These are phyloP conservation scores for Carposina sasakii DNA, from an alignment of 1,140 invertebrate species.

Conservation along the genomic window DNA sequence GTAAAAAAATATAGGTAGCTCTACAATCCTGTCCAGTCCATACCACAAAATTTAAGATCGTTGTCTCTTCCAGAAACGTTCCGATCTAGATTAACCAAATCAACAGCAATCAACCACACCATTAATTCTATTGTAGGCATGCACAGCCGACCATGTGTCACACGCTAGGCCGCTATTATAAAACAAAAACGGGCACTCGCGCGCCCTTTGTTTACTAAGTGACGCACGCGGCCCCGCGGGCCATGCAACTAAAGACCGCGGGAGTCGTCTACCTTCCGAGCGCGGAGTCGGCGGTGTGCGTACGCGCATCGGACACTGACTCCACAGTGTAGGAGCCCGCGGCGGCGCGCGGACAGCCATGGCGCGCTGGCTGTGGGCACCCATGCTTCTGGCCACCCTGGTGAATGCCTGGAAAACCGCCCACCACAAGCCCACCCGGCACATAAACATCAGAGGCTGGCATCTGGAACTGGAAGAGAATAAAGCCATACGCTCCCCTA, in stretches of 20 bases:
- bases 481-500: conserved; percentile 53
- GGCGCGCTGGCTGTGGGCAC: conserved; percentile 59
- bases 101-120: too few relatives aligned
- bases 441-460: conserved; percentile 55
- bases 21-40: too few relatives aligned
- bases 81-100: too few relatives aligned
- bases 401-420: too few relatives aligned
- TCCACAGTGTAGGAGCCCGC: conserved; percentile 52
- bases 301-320: conserved; percentile 58
- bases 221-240: conserved; percentile 41
- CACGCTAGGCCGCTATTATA: conserved; percentile 43
- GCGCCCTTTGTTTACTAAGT: conserved; percentile 68
- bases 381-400: conserved; percentile 34
- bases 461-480: conserved; percentile 57
- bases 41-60: too few relatives aligned
- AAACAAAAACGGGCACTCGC: conserved; percentile 43
- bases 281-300: conserved; percentile 65
- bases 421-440: conserved; percentile 29
- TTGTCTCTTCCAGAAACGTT: too few relatives aligned
- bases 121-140: too few relatives aligned
- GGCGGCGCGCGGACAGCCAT: conserved; percentile 57
- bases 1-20: too few relatives aligned
- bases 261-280: conserved; percentile 68
- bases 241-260: conserved; percentile 59
- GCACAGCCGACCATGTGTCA: conserved; percentile 29